phyloP scores from a whole-genome alignment of 2,113 vertebrate species.

The Heteronetta atricapilla region DNA sequence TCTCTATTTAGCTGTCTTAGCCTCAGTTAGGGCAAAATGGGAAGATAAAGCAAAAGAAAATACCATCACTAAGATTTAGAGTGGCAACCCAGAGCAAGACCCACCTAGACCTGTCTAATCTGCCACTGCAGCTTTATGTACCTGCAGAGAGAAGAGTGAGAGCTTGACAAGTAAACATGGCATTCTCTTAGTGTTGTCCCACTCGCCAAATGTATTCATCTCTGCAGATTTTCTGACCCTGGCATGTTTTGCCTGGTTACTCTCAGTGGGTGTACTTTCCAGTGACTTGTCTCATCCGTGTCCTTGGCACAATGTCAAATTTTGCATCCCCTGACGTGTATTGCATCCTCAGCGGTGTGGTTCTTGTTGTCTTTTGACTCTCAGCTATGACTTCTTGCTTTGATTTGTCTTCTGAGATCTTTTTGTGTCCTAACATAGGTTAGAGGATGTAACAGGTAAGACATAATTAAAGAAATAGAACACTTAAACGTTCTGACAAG shows the following conservation, averaged over 20 bases:
- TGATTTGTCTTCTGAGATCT: background rate
- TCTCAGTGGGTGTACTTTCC: background rate
- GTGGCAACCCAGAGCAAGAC: background rate
- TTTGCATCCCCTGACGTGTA: background rate
- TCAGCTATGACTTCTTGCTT: background rate
- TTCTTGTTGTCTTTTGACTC: background rate
- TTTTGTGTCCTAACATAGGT: background rate
- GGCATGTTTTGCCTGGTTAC: background rate
- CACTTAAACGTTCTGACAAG: slow-evolving; percentile 3
- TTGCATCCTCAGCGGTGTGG: background rate
- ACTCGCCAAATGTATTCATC: background rate
- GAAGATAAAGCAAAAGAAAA: background rate
- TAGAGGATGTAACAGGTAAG: background rate
- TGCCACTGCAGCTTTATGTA: rapidly evolving
- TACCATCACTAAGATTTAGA: background rate
- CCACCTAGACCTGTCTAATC: background rate
- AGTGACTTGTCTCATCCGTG: background rate
- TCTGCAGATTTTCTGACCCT: background rate
- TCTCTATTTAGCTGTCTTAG: background rate
- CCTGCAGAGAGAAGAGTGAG: background rate
- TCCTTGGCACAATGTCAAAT: background rate
- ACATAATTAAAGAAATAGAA: slow-evolving; percentile 13
- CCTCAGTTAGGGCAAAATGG: background rate
- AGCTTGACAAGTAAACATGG: background rate
- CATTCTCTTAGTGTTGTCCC: background rate